Conservation (phyloP, 2,113 vertebrate genomes). For the Pimephales promelas region DNA sequence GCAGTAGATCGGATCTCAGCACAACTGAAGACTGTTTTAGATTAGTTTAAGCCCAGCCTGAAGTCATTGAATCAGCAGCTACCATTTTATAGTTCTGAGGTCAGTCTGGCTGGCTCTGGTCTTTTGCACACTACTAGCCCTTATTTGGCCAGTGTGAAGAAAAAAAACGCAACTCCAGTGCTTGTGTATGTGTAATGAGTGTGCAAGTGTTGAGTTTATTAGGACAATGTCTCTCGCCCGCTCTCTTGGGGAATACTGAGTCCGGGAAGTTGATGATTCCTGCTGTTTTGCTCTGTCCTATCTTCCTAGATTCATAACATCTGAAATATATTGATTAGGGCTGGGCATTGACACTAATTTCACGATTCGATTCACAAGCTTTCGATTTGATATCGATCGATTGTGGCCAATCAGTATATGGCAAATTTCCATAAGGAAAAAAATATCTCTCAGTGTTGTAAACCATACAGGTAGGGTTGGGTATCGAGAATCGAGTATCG, state of each 20-base stretch:
- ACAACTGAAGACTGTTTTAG: constrained; percentile 62
- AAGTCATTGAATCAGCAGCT: constrained; percentile 36
- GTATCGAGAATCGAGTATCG: too few species aligned
- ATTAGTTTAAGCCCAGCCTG: constrained; percentile 67
- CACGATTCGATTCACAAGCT: too few species aligned
- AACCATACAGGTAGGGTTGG: too few species aligned
- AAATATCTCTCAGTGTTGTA: too few species aligned
- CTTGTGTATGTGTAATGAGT: background rate
- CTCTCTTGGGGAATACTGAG: background rate
- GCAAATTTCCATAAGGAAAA: too few species aligned
- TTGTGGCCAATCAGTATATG: too few species aligned
- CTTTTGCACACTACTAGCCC: constrained; percentile 58
- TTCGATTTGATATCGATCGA: too few species aligned
- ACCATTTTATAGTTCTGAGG: constrained; percentile 69
- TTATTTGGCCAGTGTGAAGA: constrained; percentile 62
- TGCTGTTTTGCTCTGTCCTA: background rate
- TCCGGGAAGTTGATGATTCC: background rate
- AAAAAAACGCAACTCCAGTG: background rate
- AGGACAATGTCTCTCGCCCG: background rate
- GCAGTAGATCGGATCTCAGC: constrained; percentile 52
- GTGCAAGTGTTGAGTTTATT: background rate
- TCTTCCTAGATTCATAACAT: background rate
- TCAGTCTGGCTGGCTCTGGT: constrained; percentile 60
- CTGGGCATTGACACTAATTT: too few species aligned
- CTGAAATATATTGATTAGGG: background rate